Evolutionary conservation across 2,797 vertebrate genomes (phyloP).

Genomic region (Champsocephalus esox): DNA sequence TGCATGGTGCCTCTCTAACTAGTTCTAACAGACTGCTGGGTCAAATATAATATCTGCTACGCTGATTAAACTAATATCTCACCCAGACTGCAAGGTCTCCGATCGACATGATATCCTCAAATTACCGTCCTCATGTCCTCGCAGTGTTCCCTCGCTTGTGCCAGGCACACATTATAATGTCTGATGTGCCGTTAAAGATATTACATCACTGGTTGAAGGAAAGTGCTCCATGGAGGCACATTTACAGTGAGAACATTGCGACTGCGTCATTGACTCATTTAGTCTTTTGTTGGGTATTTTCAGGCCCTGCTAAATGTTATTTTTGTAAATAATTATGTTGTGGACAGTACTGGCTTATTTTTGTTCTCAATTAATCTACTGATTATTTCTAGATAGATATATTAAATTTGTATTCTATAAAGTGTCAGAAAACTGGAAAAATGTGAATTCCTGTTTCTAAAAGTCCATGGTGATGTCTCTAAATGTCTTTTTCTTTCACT

Average conservation of each 20-base stretch:
- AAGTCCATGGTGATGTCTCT: too few relatives aligned
- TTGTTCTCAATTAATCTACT: too few relatives aligned
- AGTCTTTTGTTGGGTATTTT: background rate
- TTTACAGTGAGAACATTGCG: background rate
- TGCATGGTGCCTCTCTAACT: constrained; percentile 7
- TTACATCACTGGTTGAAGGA: constrained; percentile 8
- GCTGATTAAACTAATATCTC: constrained; percentile 26
- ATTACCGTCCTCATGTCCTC: constrained; percentile 28
- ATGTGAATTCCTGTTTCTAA: too few relatives aligned
- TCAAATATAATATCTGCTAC: constrained; percentile 35
- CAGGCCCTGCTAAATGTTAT: constrained; percentile 10
- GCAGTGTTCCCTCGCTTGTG: background rate
- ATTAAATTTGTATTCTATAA: too few relatives aligned
- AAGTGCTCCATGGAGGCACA: constrained; percentile 2
- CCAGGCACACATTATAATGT: constrained; percentile 1
- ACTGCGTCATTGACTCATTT: background rate
- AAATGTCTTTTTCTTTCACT: too few relatives aligned
- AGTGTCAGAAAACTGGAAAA: too few relatives aligned
- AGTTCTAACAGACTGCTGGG: constrained; percentile 13
- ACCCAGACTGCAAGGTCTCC: constrained; percentile 4
- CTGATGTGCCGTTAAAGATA: constrained; percentile 3
- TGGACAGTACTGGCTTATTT: background rate
- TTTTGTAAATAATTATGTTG: background rate
- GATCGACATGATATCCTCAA: constrained; percentile 1
- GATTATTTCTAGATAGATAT: too few relatives aligned